Base-by-base conservation (phyloP, 2,888 invertebrate genomes). In the Dioctria linearis region DNA sequence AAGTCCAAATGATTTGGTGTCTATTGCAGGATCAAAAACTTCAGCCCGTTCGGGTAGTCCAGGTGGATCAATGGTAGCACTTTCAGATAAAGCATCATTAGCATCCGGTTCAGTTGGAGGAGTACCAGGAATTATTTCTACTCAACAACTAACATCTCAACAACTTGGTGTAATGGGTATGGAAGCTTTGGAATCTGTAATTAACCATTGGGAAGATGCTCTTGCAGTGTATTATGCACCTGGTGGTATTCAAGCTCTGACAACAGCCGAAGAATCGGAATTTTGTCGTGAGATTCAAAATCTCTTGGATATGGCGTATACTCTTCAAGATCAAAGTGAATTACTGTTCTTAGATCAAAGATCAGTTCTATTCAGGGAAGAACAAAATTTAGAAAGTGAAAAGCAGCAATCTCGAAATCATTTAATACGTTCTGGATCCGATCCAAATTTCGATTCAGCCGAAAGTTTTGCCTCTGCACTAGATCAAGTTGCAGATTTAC, bases 391-490 rank as follows among this genome's bases (percentile, higher is more conserved):
- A 79, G 90, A 87, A 81, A 87, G 85, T 81, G 85, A 86, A 80
- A 76, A 63, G 84, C 85, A 83, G 86, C 85, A 83, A 71, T 87
- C 85, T 82, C 86, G 84, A 59, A 86, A 67, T 63, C 80, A 49
- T n/a, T 83, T 87, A 42, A 87, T 87, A 84, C 85, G 90, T 80
- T 83, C 89, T 84, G 82, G 90, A 85, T 88, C 88, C 85, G 86
- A 90, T 88, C 86, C 93, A 0, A 93, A 94, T 86, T 93, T 96
- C 83, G 96, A 97, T 84, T 97, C 97, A 13, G 95, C 96, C 0
- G 98, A 98, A 88, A 98, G 98, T 82, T 99, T 98, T 90, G 96
- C 97, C 73, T 98, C 98, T 2, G 98, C 98, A 0, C 94, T 97
- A 86, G 98, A 98, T 88, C 94, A 95, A 90, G 95, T 96, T 6